phyloP scores from a whole-genome alignment of 2,888 invertebrate genomes.

The Strigamia transsilvanica region DNA sequence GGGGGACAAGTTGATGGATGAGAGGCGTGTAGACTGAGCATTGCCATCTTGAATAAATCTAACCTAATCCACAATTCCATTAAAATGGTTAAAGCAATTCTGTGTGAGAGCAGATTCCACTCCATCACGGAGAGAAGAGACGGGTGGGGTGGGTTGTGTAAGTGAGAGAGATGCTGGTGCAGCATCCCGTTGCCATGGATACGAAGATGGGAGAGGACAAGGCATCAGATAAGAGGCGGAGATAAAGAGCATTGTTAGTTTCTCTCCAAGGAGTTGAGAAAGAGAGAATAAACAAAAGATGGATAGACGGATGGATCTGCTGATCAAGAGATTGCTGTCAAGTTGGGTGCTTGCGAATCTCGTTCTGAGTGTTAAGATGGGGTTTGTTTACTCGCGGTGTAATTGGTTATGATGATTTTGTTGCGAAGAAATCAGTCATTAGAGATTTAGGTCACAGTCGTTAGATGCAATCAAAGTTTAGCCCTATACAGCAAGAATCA shows the following conservation, averaged over 20 bases:
- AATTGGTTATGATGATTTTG: not conserved
- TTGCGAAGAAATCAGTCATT: too few relatives aligned
- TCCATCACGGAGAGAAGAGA: conserved; percentile 19
- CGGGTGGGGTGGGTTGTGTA: not conserved
- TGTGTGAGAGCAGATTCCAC: conserved; percentile 39
- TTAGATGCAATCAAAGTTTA: too few relatives aligned
- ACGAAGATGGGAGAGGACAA: conserved; percentile 35
- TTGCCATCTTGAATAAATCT: conserved; percentile 46
- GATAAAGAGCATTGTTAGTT: conserved; percentile 43
- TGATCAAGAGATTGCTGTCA: conserved; percentile 36
- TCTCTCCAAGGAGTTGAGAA: conserved; percentile 22
- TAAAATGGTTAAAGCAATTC: conserved; percentile 43
- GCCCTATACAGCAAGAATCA: too few relatives aligned
- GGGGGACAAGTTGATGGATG: conserved; percentile 51
- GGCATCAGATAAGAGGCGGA: conserved; percentile 37
- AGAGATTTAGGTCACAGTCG: too few relatives aligned
- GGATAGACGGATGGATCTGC: conserved; percentile 1
- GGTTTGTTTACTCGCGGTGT: not conserved
- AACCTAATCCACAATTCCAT: conserved; percentile 43
- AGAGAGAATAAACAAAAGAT: conserved; percentile 43
- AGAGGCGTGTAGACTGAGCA: conserved; percentile 16
- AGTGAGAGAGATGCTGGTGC: conserved; percentile 12
- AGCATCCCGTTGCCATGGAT: conserved; percentile 34
- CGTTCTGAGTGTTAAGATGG: not conserved
- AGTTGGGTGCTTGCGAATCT: not conserved